Percentiles rank a stretch among this genome's conserved stretches.
Evolutionary conservation across 2,797 vertebrate species (phyloP).

Genomic region (Lates japonicus): DNA sequence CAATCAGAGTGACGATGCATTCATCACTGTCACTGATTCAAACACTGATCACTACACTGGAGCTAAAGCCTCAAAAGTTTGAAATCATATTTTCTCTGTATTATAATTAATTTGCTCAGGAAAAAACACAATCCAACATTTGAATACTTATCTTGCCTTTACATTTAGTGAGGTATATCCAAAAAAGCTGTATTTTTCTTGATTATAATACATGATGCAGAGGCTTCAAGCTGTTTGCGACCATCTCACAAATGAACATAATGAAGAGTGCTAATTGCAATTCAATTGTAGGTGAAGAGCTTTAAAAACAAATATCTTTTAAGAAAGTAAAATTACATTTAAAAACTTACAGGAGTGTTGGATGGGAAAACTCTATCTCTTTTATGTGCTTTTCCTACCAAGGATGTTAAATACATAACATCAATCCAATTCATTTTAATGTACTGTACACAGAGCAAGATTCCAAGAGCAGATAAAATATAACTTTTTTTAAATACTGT

Average conservation of each 20-base stretch:
- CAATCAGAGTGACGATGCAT: conserved; percentile 37
- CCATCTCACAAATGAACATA: neutral
- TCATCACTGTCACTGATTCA: conserved; percentile 15
- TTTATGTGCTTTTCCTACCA: neutral
- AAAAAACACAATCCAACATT: neutral
- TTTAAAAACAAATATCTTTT: neutral
- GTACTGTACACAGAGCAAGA: neutral
- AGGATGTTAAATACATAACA: neutral
- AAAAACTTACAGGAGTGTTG: accelerated
- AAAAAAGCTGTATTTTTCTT: neutral
- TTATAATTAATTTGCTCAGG: neutral
- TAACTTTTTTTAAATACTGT: neutral
- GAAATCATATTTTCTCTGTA: neutral
- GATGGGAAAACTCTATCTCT: neutral
- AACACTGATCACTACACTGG: too few relatives aligned
- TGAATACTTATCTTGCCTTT: too few relatives aligned
- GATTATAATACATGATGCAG: neutral
- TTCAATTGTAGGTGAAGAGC: neutral
- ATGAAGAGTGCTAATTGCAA: neutral
- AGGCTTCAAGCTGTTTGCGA: neutral
- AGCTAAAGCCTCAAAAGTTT: neutral
- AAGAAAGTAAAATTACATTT: neutral
- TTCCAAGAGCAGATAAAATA: neutral
- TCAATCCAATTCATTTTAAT: neutral
- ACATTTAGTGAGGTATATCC: neutral